These are phyloP conservation scores for Nibea albiflora DNA, from an alignment of 2,113 vertebrate species.

Conservation along the genomic window DNA sequence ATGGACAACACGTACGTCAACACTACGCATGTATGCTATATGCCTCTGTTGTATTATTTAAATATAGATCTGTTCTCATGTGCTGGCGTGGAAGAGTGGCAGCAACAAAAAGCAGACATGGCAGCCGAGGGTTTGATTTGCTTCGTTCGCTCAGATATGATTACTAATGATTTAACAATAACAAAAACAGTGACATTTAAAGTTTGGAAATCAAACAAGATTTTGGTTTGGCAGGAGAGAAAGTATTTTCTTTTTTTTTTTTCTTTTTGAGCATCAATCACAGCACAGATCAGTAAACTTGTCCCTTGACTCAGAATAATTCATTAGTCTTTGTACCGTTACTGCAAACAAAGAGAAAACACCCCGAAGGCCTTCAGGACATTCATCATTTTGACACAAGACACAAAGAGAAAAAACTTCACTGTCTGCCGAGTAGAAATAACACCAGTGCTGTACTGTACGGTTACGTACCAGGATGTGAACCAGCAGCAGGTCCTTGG, in stretches of 20 bases:
- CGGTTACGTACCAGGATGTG: slow-evolving; percentile 91
- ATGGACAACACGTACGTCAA: neutral
- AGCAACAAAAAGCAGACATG: neutral
- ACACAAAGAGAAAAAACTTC: neutral
- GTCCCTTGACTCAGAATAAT: neutral
- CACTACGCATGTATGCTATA: neutral
- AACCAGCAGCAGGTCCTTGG: slow-evolving; percentile 87
- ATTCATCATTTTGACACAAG: neutral
- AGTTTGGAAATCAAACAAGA: neutral
- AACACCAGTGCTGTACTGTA: neutral
- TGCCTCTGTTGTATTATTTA: slow-evolving; percentile 2
- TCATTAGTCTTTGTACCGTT: neutral
- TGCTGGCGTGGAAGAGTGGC: neutral
- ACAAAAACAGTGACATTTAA: slow-evolving; percentile 15
- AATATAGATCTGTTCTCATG: slow-evolving; percentile 23
- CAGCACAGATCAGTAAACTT: slow-evolving; percentile 8
- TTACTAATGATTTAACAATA: slow-evolving; percentile 7
- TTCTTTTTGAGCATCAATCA: neutral
- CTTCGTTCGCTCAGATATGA: neutral
- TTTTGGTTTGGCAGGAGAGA: neutral
- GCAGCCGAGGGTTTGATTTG: neutral
- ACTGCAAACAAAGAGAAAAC: slow-evolving; percentile 4
- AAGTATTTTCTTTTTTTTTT: neutral
- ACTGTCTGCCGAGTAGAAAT: neutral
- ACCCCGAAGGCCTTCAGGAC: neutral